These are phyloP conservation scores for Bubo scandiacus DNA, from an alignment of 2,113 vertebrate genomes.

Conservation along the genomic window DNA sequence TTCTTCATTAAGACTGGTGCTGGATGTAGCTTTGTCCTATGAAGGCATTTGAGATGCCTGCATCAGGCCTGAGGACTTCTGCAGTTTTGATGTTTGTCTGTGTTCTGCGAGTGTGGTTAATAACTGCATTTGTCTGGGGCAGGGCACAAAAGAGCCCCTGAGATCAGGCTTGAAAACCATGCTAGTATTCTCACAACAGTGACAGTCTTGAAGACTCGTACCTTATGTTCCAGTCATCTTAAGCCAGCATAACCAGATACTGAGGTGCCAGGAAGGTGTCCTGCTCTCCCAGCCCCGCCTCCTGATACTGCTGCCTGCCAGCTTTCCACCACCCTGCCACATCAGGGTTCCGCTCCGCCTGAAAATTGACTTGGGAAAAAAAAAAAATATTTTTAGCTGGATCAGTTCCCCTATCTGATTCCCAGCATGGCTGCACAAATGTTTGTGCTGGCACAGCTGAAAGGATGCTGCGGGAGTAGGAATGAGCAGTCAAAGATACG, in stretches of 20 bases:
- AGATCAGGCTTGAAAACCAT: not conserved
- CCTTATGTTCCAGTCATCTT: not conserved
- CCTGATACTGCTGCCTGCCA: not conserved
- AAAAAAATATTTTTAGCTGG: not conserved
- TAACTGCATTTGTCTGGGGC: not conserved
- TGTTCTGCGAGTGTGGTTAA: not conserved
- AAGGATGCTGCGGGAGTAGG: not conserved
- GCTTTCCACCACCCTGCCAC: not conserved
- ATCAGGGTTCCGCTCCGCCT: not conserved
- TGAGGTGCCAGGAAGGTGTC: not conserved
- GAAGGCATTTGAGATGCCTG: not conserved
- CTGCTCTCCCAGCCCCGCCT: not conserved
- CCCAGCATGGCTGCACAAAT: not conserved
- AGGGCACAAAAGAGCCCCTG: not conserved
- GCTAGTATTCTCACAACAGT: not conserved
- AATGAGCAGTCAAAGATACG: not conserved
- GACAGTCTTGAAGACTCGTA: not conserved
- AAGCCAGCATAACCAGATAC: not conserved
- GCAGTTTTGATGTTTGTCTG: not conserved
- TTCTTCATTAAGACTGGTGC: not conserved
- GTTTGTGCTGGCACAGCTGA: not conserved
- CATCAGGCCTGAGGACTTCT: not conserved
- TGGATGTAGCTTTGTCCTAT: not conserved
- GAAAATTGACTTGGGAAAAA: not conserved
- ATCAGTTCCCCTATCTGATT: slow-evolving; percentile 6